phyloP scores from a whole-genome alignment of 2,888 invertebrate genomes.

The Ptychoptera contaminata region DNA sequence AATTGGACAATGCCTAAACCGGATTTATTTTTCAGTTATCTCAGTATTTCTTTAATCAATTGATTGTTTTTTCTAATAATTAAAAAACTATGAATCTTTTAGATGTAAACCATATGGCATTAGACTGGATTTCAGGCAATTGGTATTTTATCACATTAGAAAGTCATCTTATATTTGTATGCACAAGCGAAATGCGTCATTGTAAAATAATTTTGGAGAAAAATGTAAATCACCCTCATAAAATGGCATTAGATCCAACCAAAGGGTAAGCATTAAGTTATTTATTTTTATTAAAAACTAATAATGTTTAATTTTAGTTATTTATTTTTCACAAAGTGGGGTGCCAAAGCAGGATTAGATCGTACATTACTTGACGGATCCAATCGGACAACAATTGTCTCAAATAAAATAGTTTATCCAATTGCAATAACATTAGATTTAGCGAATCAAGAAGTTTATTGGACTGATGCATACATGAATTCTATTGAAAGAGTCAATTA shows the following conservation, averaged over 20 bases:
- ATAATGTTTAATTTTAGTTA: conserved; percentile 28
- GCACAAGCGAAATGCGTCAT: conserved; percentile 40
- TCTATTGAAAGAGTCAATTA: conserved; percentile 65
- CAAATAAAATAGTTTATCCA: conserved; percentile 60
- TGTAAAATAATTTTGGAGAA: conserved; percentile 57
- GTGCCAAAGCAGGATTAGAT: conserved; percentile 35
- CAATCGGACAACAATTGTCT: conserved; percentile 42
- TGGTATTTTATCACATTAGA: conserved; percentile 68
- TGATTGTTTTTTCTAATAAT: background rate
- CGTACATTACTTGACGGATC: conserved; percentile 48
- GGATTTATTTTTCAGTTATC: conserved; percentile 43
- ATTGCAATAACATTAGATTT: conserved; percentile 56
- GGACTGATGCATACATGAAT: conserved; percentile 69
- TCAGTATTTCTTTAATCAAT: too few species aligned
- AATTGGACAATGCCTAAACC: conserved; percentile 42
- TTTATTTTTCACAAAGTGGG: conserved; percentile 68
- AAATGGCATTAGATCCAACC: conserved; percentile 64
- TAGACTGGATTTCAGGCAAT: conserved; percentile 75
- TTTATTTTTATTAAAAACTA: conserved; percentile 1
- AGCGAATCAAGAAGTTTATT: conserved; percentile 53
- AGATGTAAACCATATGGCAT: conserved; percentile 38
- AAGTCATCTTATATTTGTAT: conserved; percentile 54
- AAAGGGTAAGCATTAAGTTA: conserved; percentile 35
- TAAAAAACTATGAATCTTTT: conserved; percentile 40
- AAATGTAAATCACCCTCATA: conserved; percentile 49